These are phyloP conservation scores for Ptiloglossa arizonensis DNA, from an alignment of 1,140 invertebrate species.

Conservation along the genomic window DNA sequence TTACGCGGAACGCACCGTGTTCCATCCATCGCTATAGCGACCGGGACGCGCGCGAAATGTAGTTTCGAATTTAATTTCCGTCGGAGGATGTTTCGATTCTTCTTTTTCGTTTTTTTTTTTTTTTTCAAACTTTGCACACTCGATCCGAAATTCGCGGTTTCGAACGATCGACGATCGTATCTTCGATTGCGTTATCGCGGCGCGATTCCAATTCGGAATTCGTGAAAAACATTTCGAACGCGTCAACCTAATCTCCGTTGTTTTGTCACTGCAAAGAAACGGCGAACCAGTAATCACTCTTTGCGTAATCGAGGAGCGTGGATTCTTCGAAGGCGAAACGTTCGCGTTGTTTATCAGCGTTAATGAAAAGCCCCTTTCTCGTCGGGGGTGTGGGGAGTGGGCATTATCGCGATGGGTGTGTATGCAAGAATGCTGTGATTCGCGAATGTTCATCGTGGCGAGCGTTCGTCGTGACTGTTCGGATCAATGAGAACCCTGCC, in stretches of 20 bases:
- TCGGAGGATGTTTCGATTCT: too few species aligned
- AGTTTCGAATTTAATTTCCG: too few species aligned
- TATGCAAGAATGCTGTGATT: slow-evolving; percentile 3
- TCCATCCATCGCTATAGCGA: too few species aligned
- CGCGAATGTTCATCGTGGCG: slow-evolving; percentile 21
- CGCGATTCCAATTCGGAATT: neutral
- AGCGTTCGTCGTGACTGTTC: slow-evolving; percentile 37
- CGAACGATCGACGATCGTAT: neutral
- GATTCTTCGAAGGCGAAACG: slow-evolving; percentile 9
- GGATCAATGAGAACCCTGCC: slow-evolving; percentile 53
- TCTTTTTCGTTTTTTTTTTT: too few species aligned
- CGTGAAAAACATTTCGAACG: neutral
- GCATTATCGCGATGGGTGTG: slow-evolving; percentile 24
- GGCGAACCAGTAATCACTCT: neutral
- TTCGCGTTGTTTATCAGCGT: slow-evolving; percentile 32
- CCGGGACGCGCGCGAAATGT: too few species aligned
- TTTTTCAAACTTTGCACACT: too few species aligned
- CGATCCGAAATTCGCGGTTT: too few species aligned
- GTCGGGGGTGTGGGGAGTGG: neutral
- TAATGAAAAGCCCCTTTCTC: slow-evolving; percentile 34
- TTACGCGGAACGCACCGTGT: too few species aligned
- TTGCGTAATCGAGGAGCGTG: slow-evolving; percentile 10
- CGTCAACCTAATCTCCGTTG: neutral
- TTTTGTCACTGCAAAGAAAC: neutral
- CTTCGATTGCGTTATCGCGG: neutral